Evolutionary conservation across 1,140 invertebrate species (phyloP).

Genomic region (Drosophila tropicalis): DNA sequence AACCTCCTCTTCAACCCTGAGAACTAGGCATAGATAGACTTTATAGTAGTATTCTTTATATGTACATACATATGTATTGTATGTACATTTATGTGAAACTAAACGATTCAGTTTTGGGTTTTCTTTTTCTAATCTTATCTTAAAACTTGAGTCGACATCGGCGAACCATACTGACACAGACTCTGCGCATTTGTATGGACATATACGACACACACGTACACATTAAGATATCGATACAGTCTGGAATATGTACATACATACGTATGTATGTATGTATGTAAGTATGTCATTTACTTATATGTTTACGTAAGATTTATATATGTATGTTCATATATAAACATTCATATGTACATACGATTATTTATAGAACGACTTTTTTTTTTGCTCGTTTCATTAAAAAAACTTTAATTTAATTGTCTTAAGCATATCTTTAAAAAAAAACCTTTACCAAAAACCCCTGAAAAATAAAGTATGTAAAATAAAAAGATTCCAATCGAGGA

Average conservation of each 20-base stretch:
- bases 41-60: constrained; percentile 15
- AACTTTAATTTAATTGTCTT: no score
- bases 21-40: constrained; percentile 19
- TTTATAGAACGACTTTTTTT: no score
- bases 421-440: no score
- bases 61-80: no score
- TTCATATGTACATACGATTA: no score
- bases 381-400: no score
- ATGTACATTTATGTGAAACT: constrained; percentile 21
- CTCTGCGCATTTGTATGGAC: constrained; percentile 9
- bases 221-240: constrained; percentile 3
- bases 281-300: not conserved
- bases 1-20: constrained; percentile 20
- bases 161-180: constrained; percentile 48
- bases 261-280: no score
- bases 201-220: constrained; percentile 18
- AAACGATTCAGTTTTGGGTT: constrained; percentile 47
- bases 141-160: constrained; percentile 78
- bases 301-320: not conserved
- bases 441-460: no score
- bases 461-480: no score
- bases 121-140: constrained; percentile 76
- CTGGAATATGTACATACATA: not conserved
- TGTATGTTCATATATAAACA: not conserved
- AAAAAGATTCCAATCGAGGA: no score